Conservation (phyloP, 2,797 vertebrate genomes). For the Rallus crepitans region DNA sequence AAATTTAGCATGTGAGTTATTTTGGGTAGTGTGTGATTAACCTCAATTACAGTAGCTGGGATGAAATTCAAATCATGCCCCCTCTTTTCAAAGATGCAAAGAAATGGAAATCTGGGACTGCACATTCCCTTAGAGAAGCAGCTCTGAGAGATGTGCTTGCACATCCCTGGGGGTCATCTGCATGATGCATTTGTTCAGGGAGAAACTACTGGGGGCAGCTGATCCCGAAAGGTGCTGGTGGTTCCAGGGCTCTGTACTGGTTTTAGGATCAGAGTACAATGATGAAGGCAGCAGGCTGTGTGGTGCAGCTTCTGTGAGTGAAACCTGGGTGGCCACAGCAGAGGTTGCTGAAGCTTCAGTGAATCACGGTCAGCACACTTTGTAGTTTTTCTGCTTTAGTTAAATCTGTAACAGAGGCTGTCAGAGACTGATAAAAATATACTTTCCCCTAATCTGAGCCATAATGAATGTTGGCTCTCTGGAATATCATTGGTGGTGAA, state of each 20-base stretch:
- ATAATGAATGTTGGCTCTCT: rapidly evolving
- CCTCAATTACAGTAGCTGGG: constrained; percentile 45
- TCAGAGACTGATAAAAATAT: not conserved
- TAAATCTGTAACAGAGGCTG: not conserved
- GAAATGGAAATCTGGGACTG: not conserved
- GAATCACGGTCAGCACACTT: not conserved
- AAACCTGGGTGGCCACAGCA: not conserved
- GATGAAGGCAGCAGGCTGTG: not conserved
- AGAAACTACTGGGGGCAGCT: not conserved
- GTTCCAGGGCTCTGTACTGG: not conserved
- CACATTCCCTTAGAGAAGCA: not conserved
- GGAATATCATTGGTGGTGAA: not conserved
- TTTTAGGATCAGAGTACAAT: not conserved
- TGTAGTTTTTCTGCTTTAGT: not conserved
- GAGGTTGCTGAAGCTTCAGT: not conserved
- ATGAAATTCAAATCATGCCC: constrained; percentile 32
- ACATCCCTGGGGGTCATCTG: not conserved
- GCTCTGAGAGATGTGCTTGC: not conserved
- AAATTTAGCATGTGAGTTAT: constrained; percentile 50
- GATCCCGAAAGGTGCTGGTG: not conserved
- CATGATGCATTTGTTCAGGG: not conserved
- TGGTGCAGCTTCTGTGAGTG: not conserved
- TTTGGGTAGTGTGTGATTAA: constrained; percentile 61
- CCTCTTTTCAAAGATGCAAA: constrained; percentile 8
- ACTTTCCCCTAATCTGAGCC: not conserved